phyloP scores from a whole-genome alignment of 2,797 vertebrate species.

The Coregonus sp. region DNA sequence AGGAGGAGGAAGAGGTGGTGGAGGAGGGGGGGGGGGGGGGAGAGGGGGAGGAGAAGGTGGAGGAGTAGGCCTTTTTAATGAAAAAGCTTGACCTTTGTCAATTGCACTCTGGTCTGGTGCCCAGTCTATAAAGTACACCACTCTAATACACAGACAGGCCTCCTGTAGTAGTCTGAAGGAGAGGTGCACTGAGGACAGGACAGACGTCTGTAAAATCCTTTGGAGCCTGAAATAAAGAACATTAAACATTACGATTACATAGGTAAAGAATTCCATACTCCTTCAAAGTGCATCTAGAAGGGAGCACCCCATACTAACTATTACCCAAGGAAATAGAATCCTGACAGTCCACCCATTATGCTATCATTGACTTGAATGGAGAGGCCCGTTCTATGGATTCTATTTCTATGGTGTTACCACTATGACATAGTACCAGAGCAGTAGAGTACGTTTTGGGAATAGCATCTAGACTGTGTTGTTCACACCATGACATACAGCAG shows the following conservation, averaged over 20 bases:
- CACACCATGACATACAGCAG: constrained; percentile 15
- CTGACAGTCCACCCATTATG: too few species aligned
- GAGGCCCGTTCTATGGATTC: too few species aligned
- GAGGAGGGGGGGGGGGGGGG: too few species aligned
- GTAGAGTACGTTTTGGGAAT: neutral
- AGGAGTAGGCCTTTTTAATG: constrained; percentile 58
- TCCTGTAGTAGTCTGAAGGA: constrained; percentile 35
- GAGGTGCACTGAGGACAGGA: neutral
- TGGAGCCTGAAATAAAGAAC: neutral
- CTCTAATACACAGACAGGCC: constrained; percentile 30
- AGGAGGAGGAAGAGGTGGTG: constrained; percentile 39
- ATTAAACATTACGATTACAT: too few species aligned
- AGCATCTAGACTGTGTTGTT: neutral
- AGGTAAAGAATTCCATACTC: too few species aligned
- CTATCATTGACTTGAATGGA: too few species aligned
- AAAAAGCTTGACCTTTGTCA: constrained; percentile 65
- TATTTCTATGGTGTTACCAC: neutral
- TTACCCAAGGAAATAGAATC: too few species aligned
- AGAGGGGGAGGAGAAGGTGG: constrained; percentile 18
- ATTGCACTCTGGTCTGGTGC: constrained; percentile 46
- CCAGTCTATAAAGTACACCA: constrained; percentile 51
- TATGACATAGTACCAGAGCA: neutral
- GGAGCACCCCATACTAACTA: too few species aligned
- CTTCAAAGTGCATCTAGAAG: too few species aligned
- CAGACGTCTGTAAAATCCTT: neutral